Percentiles rank a stretch among this genome's conserved stretches.
phyloP scores from a whole-genome alignment of 1,140 invertebrate species.

The Psilanteris sp. region DNA sequence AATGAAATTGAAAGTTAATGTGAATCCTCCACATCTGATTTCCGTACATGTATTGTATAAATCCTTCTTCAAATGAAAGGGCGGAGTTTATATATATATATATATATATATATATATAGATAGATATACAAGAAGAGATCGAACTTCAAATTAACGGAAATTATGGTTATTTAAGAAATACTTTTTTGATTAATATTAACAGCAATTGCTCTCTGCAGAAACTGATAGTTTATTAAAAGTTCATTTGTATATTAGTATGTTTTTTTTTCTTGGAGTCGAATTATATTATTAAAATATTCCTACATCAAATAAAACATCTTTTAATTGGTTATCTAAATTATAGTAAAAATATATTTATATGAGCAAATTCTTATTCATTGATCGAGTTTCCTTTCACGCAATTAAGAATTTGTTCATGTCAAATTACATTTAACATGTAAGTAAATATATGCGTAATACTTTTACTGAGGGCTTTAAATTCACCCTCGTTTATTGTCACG shows the following conservation, averaged over 20 bases:
- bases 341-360: conserved; percentile 28
- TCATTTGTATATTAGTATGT: too few species aligned
- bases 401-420: conserved; percentile 56
- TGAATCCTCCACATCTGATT: conserved; percentile 38
- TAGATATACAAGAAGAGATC: too few species aligned
- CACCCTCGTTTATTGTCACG: conserved; percentile 63
- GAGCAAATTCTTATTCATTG: conserved; percentile 39
- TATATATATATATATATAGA: too few species aligned
- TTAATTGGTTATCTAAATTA: too few species aligned
- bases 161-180: too few species aligned
- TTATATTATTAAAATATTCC: too few species aligned
- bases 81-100: conserved; percentile 22
- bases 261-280: too few species aligned
- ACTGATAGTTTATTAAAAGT: too few species aligned
- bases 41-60: conserved; percentile 41
- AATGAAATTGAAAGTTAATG: conserved; percentile 14
- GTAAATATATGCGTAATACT: conserved; percentile 43
- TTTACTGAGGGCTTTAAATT: conserved; percentile 54
- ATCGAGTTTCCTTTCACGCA: conserved; percentile 44
- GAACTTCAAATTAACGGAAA: too few species aligned
- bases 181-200: too few species aligned
- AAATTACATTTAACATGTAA: conserved; percentile 37
- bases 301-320: too few species aligned
- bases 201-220: too few species aligned
- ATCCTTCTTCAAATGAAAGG: conserved; percentile 30